phyloP scores from a whole-genome alignment of 2,888 invertebrate species.

The Hyles lineata region DNA sequence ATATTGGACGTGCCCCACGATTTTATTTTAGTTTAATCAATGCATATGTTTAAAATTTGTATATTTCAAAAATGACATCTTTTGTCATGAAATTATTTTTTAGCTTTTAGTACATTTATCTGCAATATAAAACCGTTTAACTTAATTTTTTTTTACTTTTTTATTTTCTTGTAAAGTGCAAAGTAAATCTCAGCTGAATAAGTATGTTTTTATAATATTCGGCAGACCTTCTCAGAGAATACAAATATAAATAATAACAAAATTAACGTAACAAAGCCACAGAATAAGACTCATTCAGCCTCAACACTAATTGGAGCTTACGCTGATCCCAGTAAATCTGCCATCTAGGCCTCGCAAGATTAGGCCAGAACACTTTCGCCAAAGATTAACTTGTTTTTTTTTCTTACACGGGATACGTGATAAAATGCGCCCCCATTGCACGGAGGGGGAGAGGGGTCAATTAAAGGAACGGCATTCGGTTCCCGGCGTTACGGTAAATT shows the following conservation, averaged over 20 bases:
- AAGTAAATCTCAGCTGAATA: no score
- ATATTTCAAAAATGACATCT: no score
- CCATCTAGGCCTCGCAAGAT: neutral
- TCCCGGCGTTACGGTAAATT: neutral
- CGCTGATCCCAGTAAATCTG: slow-evolving; percentile 6
- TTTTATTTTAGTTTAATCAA: no score
- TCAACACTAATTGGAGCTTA: slow-evolving; percentile 9
- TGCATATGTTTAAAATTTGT: no score
- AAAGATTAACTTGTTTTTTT: slow-evolving; percentile 20
- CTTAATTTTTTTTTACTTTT: no score
- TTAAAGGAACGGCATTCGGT: slow-evolving; percentile 8
- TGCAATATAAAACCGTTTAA: no score
- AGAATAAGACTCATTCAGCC: neutral
- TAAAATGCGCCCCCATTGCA: neutral
- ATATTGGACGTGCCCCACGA: no score
- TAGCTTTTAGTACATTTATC: no score
- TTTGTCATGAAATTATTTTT: no score
- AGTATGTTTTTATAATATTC: neutral
- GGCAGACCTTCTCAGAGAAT: neutral
- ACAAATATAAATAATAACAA: neutral
- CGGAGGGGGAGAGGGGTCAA: neutral
- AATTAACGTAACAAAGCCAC: neutral
- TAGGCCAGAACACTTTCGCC: slow-evolving; percentile 6
- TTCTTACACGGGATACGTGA: neutral
- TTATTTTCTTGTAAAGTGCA: no score